phyloP scores from a whole-genome alignment of 1,140 invertebrate genomes.

The Carcinoscorpius rotundicauda region DNA sequence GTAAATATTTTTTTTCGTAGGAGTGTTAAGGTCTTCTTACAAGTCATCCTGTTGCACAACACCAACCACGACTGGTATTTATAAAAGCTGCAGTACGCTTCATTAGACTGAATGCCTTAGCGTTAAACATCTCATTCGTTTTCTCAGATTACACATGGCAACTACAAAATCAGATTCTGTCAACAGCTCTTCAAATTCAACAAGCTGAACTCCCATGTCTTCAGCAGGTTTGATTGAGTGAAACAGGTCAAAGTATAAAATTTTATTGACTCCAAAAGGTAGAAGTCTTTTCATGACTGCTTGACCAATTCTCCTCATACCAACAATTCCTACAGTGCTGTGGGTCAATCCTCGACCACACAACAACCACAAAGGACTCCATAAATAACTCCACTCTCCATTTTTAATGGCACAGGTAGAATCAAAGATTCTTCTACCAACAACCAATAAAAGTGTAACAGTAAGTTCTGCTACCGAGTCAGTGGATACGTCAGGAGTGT shows the following conservation, averaged over 20 bases:
- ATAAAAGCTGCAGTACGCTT: slow-evolving; percentile 71
- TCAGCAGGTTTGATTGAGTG: slow-evolving; percentile 30
- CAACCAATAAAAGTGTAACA: slow-evolving; percentile 19
- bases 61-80: slow-evolving; percentile 53
- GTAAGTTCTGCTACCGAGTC: slow-evolving; percentile 25
- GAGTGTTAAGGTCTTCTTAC: slow-evolving; percentile 62
- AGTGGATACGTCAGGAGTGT: slow-evolving; percentile 23
- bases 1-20: too few species aligned
- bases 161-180: slow-evolving; percentile 67
- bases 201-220: slow-evolving; percentile 52
- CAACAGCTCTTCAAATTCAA: slow-evolving; percentile 54
- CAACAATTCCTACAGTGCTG: slow-evolving; percentile 41
- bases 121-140: slow-evolving; percentile 63
- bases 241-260: slow-evolving; percentile 29
- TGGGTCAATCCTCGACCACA: slow-evolving; percentile 20
- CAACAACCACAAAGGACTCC: slow-evolving; percentile 23
- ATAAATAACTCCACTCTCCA: slow-evolving; percentile 21
- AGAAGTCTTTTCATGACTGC: slow-evolving; percentile 34
- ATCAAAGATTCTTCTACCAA: slow-evolving; percentile 20
- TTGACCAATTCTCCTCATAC: slow-evolving; percentile 38
- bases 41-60: slow-evolving; percentile 67
- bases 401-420: slow-evolving; percentile 21
- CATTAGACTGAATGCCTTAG: slow-evolving; percentile 62
- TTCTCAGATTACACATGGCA: slow-evolving; percentile 47
- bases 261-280: slow-evolving; percentile 27